These are phyloP conservation scores for Hemithea aestivaria DNA, from an alignment of 2,888 invertebrate species.

Conservation along the genomic window DNA sequence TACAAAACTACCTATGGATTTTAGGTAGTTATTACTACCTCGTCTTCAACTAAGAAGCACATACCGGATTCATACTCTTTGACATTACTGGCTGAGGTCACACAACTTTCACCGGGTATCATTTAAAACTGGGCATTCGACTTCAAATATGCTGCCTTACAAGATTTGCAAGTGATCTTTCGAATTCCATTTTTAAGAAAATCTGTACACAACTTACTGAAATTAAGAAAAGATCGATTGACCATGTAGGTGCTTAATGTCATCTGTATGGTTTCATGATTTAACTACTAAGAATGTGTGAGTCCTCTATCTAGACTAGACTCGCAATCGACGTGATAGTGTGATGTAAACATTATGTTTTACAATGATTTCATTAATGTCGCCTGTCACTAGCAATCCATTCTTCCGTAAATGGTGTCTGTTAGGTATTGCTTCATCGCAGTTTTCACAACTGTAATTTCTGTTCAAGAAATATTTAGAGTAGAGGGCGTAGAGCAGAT, in stretches of 20 bases:
- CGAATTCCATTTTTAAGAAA: slow-evolving; percentile 24
- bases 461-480: slow-evolving; percentile 34
- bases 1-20: slow-evolving; percentile 18
- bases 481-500: slow-evolving; percentile 30
- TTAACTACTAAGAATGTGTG: too few species aligned
- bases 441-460: slow-evolving; percentile 40
- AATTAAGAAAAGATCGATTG: slow-evolving; percentile 25
- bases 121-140: slow-evolving; percentile 31
- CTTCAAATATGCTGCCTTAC: slow-evolving; percentile 34
- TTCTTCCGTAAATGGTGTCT: slow-evolving; percentile 49
- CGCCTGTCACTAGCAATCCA: slow-evolving; percentile 31
- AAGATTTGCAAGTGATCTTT: slow-evolving; percentile 38
- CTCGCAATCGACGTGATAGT: too few species aligned
- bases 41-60: not conserved
- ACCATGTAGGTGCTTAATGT: too few species aligned
- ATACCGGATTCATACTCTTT: slow-evolving; percentile 28
- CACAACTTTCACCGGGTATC: slow-evolving; percentile 35
- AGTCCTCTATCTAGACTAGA: slow-evolving; percentile 24
- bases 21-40: slow-evolving; percentile 3
- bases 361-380: slow-evolving; percentile 32
- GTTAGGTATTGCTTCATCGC: slow-evolving; percentile 44
- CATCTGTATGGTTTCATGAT: too few species aligned
- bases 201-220: slow-evolving; percentile 22
- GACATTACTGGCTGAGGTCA: slow-evolving; percentile 32
- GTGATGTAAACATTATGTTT: slow-evolving; percentile 25